Base-by-base conservation (phyloP, 2,888 invertebrate species). In the Parnassius glacialis region DNA sequence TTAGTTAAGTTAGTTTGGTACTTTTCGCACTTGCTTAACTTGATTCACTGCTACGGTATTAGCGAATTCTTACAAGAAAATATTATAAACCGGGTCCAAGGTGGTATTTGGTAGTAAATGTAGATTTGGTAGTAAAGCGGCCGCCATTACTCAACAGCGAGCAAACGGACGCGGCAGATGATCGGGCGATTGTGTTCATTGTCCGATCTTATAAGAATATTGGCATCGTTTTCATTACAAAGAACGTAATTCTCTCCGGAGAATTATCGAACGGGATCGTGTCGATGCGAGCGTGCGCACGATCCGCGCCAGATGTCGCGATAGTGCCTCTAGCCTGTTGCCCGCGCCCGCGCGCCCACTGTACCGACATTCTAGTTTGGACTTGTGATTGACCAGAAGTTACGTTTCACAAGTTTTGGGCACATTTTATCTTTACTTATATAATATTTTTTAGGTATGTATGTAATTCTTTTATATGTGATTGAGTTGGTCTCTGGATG, bases 191-290 rank as follows among this genome's bases (percentile, higher is more conserved):
- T 25, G 42, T 41, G 47, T 54, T 53, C 53, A 53, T 55, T 55
- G 55, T 13, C 43, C 13, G 50, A 50, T 60, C 54, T 60, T 55
- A 55, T 50, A 60, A 60, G 50, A 60, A 55, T 55, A 60, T 60
- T 60, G 55, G 55, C 50, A 60, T 55, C 60, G 50, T 42, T 55
- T 50, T 13, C 60, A 55, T 60, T 60, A 60, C 55, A 60, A 60
- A 60, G 60, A 55, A n/a, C 60, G 54, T 50, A 60, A 60, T 43
- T 60, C 53, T 43, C 43, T 44, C 47, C 50, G 60, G 25, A 16
- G 55, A 13, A 50, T 50, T 50, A 55, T 59, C 59, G 59, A 34
- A 42, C 41, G 9, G 47, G 41, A 59, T 59, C 59, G 56, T 41
- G 45, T 10, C 58, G 58, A 34, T n/a, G 53, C 45, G 53, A 51